Evolutionary conservation across 2,888 invertebrate species (phyloP).

Genomic region (Spicauda simplicius): DNA sequence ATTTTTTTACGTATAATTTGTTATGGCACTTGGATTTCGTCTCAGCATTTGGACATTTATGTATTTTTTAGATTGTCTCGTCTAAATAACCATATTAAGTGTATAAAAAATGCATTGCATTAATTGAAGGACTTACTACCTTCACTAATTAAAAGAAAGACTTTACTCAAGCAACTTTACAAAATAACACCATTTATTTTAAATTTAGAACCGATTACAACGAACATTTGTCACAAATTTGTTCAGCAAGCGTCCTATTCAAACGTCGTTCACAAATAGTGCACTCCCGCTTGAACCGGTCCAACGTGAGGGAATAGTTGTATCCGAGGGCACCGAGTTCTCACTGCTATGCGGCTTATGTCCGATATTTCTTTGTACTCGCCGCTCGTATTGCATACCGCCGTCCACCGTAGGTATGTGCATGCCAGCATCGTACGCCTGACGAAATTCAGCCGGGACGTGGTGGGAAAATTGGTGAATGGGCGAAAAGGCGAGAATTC

Average conservation of each 20-base stretch:
- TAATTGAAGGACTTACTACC: too few relatives aligned
- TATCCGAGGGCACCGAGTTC: slow-evolving; percentile 68
- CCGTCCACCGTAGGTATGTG: slow-evolving; percentile 51
- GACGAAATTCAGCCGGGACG: slow-evolving; percentile 49
- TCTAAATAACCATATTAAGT: too few relatives aligned
- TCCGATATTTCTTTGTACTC: slow-evolving; percentile 70
- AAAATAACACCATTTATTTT: slow-evolving; percentile 11
- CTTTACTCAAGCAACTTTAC: too few relatives aligned
- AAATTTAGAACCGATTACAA: slow-evolving; percentile 12
- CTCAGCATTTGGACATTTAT: too few relatives aligned
- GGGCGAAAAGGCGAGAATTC: slow-evolving; percentile 37
- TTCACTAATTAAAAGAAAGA: not conserved
- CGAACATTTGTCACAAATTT: slow-evolving; percentile 35
- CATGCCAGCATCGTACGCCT: slow-evolving; percentile 53
- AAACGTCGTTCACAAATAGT: slow-evolving; percentile 35
- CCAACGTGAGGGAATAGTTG: slow-evolving; percentile 73
- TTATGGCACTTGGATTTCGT: too few relatives aligned
- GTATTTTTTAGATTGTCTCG: too few relatives aligned
- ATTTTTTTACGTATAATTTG: too few relatives aligned
- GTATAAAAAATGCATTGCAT: too few relatives aligned
- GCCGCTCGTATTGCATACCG: slow-evolving; percentile 65
- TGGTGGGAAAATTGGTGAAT: slow-evolving; percentile 49
- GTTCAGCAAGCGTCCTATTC: slow-evolving; percentile 29
- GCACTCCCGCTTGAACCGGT: slow-evolving; percentile 59
- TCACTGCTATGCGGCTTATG: slow-evolving; percentile 73